Evolutionary conservation across 2,797 vertebrate genomes (phyloP), one percentile per base, ranked within the genome.

Genomic region (Poeciliopsis turneri): DNA sequence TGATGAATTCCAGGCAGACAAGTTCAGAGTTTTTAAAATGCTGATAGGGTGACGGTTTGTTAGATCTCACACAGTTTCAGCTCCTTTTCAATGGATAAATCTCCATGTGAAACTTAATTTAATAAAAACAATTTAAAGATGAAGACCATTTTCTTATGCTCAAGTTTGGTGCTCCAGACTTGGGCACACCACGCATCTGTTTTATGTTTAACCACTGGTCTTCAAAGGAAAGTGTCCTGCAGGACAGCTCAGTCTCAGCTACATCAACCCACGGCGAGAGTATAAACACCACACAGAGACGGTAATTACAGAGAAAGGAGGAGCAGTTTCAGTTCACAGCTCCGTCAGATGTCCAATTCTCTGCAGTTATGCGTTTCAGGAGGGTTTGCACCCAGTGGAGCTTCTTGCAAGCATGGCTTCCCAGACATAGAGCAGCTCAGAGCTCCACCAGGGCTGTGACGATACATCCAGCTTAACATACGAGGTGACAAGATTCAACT

Each of bases 251-350:
- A n/a, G 28, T 82, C 72, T 83, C 49, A 74, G 71, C 53, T 78
- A 75, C 66, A 83, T 81, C 46, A 84, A 82, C 85, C 59, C 39
- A 59, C 6, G 33, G 25, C 9, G 75, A 39, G 73, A 77, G 51
- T 30, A 78, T 64, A 89, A 92, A 88, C 80, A 79, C 71, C 41
- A 51, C 70, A 77, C 69, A 9, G 57, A 73, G 59, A 80, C 77
- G 73, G 81, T 87, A 83, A 91, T 88, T 89, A 88, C 66, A 85
- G 78, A 0, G 36, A 77, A 20, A 79, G 87, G 86, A 77, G 87
- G 81, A 82, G 86, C 76, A 18, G 79, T 66, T 72, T 73, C 59
- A 70, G 68, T 59, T 84, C 83, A 76, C 84, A 82, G 83, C 77
- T 30, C 33, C n/a, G 72, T 15, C 59, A 55, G 86, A 78, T 51